A percentile compares a stretch with the other conserved stretches of the same genome.
Evolutionary conservation across 1,140 invertebrate species (phyloP).

Genomic region (Zaprionus capensis): DNA sequence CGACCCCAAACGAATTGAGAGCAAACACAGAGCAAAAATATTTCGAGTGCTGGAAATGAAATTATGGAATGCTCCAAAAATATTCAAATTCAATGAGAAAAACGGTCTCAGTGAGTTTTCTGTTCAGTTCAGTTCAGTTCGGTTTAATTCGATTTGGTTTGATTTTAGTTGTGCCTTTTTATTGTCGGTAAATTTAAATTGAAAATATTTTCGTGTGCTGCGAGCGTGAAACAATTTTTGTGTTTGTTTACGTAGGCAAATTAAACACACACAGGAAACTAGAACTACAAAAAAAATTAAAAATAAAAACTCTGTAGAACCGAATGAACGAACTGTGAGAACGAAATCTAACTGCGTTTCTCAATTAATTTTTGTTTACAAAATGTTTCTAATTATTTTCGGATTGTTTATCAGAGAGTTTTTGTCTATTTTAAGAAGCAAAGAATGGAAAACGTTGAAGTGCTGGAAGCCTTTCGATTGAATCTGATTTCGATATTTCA

Average conservation of each 20-base stretch:
- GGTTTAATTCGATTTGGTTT: constrained; percentile 52
- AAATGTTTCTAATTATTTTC: constrained; percentile 75
- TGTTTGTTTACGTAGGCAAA: constrained; percentile 72
- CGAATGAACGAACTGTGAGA: constrained; percentile 34
- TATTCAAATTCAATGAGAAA: constrained; percentile 67
- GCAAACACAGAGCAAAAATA: constrained; percentile 43
- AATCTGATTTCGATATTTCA: neutral
- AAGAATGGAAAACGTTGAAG: constrained; percentile 39
- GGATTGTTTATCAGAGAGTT: constrained; percentile 63
- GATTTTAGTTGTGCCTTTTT: constrained; percentile 39
- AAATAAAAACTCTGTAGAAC: constrained; percentile 26
- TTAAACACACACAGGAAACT: constrained; percentile 51
- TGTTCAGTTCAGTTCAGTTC: constrained; percentile 22
- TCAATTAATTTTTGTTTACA: constrained; percentile 67
- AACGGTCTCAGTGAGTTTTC: constrained; percentile 37
- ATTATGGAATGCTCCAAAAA: constrained; percentile 75
- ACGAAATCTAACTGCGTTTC: constrained; percentile 40
- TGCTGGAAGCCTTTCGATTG: constrained; percentile 5
- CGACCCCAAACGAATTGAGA: constrained; percentile 34
- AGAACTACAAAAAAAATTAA: constrained; percentile 31
- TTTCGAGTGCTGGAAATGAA: constrained; percentile 58
- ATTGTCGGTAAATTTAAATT: constrained; percentile 58
- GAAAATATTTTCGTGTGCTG: constrained; percentile 80
- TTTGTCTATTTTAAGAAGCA: constrained; percentile 61
- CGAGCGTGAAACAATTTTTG: constrained; percentile 75